Conservation (phyloP, 1,140 invertebrate species). For the Hylaeus anthracinus region DNA sequence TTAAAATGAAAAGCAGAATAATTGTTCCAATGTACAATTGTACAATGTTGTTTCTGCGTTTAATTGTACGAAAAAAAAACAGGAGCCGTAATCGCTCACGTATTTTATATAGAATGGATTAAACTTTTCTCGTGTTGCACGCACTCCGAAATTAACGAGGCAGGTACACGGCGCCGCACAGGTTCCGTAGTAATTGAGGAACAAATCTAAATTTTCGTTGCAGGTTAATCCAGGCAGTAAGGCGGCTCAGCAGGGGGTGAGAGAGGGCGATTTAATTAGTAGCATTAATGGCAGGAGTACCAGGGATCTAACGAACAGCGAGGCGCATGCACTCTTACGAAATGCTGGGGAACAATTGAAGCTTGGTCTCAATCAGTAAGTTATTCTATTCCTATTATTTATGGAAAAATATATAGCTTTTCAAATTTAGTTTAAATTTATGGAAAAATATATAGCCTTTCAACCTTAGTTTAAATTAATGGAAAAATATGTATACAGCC, state of each 20-base stretch:
- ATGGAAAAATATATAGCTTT: no score
- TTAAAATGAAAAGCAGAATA: no score
- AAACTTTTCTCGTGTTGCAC: no score
- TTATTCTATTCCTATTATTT: slow-evolving; percentile 42
- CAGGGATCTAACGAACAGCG: slow-evolving; percentile 86
- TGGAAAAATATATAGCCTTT: no score
- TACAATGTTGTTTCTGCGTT: no score
- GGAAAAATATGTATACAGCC: no score
- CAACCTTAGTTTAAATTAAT: no score
- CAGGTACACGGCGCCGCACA: not conserved
- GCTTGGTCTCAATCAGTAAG: slow-evolving; percentile 90
- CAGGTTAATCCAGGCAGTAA: slow-evolving; percentile 93
- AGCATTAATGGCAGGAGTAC: slow-evolving; percentile 89
- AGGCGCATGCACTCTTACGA: slow-evolving; percentile 88
- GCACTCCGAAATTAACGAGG: not conserved
- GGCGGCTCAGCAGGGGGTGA: slow-evolving; percentile 87
- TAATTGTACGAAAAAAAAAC: no score
- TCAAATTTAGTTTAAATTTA: no score
- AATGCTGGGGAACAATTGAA: slow-evolving; percentile 86
- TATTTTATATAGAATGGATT: no score
- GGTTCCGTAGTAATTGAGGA: slow-evolving; percentile 4
- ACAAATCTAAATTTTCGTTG: slow-evolving; percentile 69
- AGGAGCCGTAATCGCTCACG: no score
- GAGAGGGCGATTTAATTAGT: slow-evolving; percentile 90
- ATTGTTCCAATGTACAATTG: no score